Conservation (phyloP, 2,888 invertebrate genomes). For the Notodonta ziczac region DNA sequence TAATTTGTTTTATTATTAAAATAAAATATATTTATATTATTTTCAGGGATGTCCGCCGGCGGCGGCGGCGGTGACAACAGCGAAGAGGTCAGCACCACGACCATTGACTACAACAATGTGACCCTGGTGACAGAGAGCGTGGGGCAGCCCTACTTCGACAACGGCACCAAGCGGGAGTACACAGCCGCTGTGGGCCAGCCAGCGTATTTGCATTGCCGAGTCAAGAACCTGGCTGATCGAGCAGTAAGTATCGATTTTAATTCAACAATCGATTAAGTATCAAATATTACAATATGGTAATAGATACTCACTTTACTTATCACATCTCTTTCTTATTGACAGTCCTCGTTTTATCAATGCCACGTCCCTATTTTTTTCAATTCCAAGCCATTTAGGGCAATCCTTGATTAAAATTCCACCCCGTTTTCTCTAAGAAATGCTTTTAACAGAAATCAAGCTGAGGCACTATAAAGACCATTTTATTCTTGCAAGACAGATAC, state of each 20-base stretch:
- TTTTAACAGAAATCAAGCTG: constrained; percentile 8
- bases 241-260: constrained; percentile 87
- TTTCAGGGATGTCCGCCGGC: constrained; percentile 66
- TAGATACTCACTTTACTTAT: no score
- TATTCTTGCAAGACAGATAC: constrained; percentile 17
- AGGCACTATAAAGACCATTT: constrained; percentile 7
- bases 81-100: constrained; percentile 45
- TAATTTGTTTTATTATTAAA: no score
- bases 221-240: constrained; percentile 93
- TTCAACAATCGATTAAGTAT: no score
- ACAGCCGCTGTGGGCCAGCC: constrained; percentile 94
- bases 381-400: neutral
- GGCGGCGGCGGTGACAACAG: constrained; percentile 60
- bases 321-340: no score
- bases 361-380: neutral
- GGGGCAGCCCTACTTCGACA: constrained; percentile 94
- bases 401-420: neutral
- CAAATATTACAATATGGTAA: no score
- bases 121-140: constrained; percentile 85
- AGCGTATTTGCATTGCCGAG: constrained; percentile 92
- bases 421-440: neutral
- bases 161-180: constrained; percentile 91
- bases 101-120: constrained; percentile 48
- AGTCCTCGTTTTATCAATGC: no score
- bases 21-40: neutral